Percentiles rank a stretch among this genome's conserved stretches.
Evolutionary conservation across 2,888 invertebrate genomes (phyloP).

Genomic region (Hyppa rectilinea): DNA sequence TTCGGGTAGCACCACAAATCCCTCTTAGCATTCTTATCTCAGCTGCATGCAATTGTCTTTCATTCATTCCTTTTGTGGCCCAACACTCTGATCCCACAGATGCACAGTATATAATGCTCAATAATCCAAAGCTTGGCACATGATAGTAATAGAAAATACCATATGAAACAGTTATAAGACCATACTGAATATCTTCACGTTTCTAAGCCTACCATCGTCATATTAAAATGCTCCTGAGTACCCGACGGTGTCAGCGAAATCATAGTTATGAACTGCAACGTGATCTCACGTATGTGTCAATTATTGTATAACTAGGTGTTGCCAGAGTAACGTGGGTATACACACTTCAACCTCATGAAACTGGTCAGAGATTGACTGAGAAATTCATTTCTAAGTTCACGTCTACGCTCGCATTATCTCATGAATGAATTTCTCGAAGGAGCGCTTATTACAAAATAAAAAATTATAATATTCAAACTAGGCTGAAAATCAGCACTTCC

Average conservation of each 20-base stretch:
- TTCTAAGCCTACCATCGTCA: not conserved
- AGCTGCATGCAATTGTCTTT: too few relatives aligned
- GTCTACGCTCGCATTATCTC: too few relatives aligned
- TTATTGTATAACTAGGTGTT: constrained; percentile 13
- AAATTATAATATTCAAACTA: too few relatives aligned
- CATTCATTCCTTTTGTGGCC: too few relatives aligned
- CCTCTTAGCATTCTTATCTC: too few relatives aligned
- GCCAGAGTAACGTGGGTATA: not conserved
- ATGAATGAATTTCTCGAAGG: too few relatives aligned
- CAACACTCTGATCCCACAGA: too few relatives aligned
- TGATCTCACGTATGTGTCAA: constrained; percentile 31
- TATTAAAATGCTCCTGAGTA: constrained; percentile 48
- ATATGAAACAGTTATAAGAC: constrained; percentile 51
- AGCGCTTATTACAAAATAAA: too few relatives aligned
- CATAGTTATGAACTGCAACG: constrained; percentile 48
- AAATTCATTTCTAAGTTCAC: not conserved
- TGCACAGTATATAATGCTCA: too few relatives aligned
- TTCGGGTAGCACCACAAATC: too few relatives aligned
- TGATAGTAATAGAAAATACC: constrained; percentile 14
- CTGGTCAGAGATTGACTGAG: not conserved
- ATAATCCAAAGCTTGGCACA: constrained; percentile 8
- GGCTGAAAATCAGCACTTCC: too few relatives aligned
- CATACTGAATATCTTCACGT: constrained; percentile 48
- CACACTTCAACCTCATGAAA: not conserved
- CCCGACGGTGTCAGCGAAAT: constrained; percentile 25